These are phyloP conservation scores for Muntiacus muntjak DNA, from an alignment of 2,113 vertebrate genomes.

Conservation along the genomic window DNA sequence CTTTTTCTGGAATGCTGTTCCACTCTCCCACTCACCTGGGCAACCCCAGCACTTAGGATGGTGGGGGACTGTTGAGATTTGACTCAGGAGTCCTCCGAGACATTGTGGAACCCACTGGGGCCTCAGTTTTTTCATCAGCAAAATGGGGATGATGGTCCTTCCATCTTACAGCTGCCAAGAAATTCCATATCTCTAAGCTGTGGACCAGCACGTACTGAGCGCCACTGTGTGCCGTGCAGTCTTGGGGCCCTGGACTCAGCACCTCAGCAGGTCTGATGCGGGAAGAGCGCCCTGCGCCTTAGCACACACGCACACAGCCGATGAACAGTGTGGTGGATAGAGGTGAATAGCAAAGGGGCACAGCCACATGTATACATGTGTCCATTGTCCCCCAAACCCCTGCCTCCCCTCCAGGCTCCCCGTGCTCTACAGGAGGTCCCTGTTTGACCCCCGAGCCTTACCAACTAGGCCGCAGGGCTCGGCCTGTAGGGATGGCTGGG, in stretches of 20 bases:
- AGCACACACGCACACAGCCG: not conserved
- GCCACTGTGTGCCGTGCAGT: not conserved
- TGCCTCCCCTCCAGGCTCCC: not conserved
- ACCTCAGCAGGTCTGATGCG: not conserved
- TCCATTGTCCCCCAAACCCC: not conserved
- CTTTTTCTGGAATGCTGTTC: not conserved
- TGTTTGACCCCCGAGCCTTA: no score
- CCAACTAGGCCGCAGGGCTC: not conserved
- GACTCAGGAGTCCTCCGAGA: accelerated
- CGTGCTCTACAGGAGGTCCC: not conserved
- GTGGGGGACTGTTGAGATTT: not conserved
- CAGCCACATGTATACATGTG: not conserved
- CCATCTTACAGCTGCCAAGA: not conserved
- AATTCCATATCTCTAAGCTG: not conserved
- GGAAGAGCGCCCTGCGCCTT: not conserved
- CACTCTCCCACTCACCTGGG: not conserved
- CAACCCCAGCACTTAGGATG: accelerated
- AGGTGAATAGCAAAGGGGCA: not conserved
- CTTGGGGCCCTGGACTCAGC: not conserved
- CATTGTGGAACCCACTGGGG: not conserved
- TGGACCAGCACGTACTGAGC: not conserved
- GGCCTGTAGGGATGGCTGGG: accelerated
- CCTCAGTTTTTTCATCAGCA: not conserved
- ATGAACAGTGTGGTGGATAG: not conserved
- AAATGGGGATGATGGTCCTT: no score